Evolutionary conservation across 2,113 vertebrate genomes (phyloP).

Genomic region (Chlorodrepanis virens): DNA sequence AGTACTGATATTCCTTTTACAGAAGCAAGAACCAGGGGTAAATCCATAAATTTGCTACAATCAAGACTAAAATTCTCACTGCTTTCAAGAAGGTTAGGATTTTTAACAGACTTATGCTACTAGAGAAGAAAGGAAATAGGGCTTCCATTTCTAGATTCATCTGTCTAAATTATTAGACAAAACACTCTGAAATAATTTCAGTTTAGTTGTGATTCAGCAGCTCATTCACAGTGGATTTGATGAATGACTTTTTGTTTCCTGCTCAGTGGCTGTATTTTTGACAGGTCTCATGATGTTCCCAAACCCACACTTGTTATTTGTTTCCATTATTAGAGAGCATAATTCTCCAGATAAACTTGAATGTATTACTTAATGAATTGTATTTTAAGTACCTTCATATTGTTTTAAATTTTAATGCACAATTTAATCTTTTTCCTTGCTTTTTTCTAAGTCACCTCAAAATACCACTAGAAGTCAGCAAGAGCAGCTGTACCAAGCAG

Average conservation of each 20-base stretch:
- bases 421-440: background rate
- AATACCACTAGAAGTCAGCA: background rate
- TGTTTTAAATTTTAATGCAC: background rate
- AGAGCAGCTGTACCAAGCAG: background rate
- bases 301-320: background rate
- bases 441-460: background rate
- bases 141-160: background rate
- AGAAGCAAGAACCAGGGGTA: background rate
- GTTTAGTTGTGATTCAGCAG: background rate
- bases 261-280: background rate
- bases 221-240: background rate
- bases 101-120: background rate
- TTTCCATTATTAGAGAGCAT: background rate
- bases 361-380: background rate
- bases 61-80: background rate
- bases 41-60: background rate
- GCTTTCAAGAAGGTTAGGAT: background rate
- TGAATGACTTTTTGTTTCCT: background rate
- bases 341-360: background rate
- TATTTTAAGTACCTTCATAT: background rate
- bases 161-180: background rate
- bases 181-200: background rate
- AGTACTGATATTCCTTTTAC: background rate
- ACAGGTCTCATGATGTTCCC: background rate
- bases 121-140: background rate